A percentile compares a stretch with the other conserved stretches of the same genome.
Evolutionary conservation across 2,797 vertebrate genomes (phyloP).

Genomic region (Eulemur albifrons): DNA sequence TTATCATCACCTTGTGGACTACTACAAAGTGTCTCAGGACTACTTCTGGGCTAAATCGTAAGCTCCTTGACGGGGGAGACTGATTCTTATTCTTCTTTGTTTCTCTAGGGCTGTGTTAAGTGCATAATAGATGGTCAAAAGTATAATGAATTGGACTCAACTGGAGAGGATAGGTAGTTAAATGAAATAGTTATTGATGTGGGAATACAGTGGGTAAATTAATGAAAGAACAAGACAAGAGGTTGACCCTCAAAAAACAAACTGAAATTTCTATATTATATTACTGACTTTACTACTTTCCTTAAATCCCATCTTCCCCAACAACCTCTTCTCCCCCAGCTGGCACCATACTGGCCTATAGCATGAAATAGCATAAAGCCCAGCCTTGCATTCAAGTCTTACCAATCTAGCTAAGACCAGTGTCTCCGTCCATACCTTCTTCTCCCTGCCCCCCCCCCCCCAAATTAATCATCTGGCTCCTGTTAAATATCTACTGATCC

Average conservation of each 20-base stretch:
- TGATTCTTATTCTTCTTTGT: neutral
- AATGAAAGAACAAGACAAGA: neutral
- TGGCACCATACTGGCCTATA: neutral
- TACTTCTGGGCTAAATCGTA: neutral
- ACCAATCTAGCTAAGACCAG: neutral
- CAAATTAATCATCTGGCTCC: neutral
- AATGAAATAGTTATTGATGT: neutral
- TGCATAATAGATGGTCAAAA: neutral
- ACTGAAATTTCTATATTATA: neutral
- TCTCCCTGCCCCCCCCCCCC: neutral
- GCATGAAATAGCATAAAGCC: neutral
- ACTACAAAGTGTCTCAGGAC: neutral
- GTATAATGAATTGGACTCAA: neutral
- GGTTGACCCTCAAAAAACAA: neutral
- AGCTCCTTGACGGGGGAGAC: neutral
- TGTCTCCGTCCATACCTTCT: neutral
- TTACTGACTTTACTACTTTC: neutral
- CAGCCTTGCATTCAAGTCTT: neutral
- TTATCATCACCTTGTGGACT: neutral
- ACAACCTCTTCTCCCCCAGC: neutral
- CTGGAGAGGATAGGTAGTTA: neutral
- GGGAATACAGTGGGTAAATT: neutral
- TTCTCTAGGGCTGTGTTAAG: neutral
- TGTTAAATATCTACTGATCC: neutral
- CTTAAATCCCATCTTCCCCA: neutral